Evolutionary conservation across 2,113 vertebrate species (phyloP).

Genomic region (Bujurquina vittata): DNA sequence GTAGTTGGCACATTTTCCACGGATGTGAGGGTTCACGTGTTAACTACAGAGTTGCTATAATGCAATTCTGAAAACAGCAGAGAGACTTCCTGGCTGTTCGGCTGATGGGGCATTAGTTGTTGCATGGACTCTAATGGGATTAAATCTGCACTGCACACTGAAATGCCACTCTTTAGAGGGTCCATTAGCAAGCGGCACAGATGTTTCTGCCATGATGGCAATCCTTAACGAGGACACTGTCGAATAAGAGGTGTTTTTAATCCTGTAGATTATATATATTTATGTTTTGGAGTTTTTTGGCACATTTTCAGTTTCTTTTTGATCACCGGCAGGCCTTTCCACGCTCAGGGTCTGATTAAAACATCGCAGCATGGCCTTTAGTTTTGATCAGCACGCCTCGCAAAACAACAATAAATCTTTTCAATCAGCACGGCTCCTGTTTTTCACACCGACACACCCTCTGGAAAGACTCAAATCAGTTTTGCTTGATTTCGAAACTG

Average conservation of each 20-base stretch:
- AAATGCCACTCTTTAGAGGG: constrained; percentile 41
- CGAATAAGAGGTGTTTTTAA: neutral
- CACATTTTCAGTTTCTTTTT: constrained; percentile 17
- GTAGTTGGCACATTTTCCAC: constrained; percentile 5
- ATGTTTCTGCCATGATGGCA: constrained; percentile 29
- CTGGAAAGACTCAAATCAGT: constrained; percentile 50
- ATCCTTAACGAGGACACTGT: constrained; percentile 38
- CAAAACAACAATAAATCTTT: constrained; percentile 54
- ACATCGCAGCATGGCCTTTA: constrained; percentile 30
- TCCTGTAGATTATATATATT: neutral
- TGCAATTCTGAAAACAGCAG: neutral
- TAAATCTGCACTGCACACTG: constrained; percentile 36
- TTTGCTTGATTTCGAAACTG: constrained; percentile 31
- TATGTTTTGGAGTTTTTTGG: neutral
- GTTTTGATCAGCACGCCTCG: constrained; percentile 36
- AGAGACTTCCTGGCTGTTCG: neutral
- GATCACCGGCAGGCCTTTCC: constrained; percentile 16
- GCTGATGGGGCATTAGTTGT: constrained; percentile 17
- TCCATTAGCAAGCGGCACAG: constrained; percentile 42
- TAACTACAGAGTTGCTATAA: neutral
- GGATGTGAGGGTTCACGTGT: neutral
- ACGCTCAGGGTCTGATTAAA: constrained; percentile 49
- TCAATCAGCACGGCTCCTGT: constrained; percentile 41
- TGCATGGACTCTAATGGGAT: constrained; percentile 41
- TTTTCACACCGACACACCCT: constrained; percentile 38